These are phyloP conservation scores for Babylonia areolata DNA, from an alignment of 1,140 invertebrate species.

Conservation along the genomic window DNA sequence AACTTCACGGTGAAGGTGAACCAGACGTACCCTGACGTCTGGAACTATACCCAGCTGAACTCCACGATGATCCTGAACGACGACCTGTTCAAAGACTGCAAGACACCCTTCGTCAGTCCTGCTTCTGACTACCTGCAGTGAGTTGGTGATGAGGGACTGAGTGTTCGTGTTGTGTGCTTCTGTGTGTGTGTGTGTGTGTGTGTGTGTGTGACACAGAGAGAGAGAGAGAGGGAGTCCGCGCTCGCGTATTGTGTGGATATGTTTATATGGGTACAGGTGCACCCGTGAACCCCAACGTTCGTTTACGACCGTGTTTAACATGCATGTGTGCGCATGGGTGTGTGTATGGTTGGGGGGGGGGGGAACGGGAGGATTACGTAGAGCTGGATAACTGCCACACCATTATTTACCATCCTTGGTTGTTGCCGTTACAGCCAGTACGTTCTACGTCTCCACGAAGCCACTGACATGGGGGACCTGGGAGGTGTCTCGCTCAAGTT, in stretches of 20 bases:
- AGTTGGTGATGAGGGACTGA: too few relatives aligned
- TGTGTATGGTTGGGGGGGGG: too few relatives aligned
- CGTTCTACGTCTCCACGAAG: constrained; percentile 59
- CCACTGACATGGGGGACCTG: constrained; percentile 77
- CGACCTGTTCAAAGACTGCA: neutral
- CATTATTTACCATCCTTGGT: too few relatives aligned
- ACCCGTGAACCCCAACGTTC: too few relatives aligned
- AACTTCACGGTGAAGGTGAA: neutral
- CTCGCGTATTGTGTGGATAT: too few relatives aligned
- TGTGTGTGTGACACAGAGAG: too few relatives aligned
- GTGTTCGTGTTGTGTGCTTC: too few relatives aligned
- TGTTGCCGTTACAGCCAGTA: constrained; percentile 45
- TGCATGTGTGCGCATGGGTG: neutral
- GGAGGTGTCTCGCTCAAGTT: constrained; percentile 65
- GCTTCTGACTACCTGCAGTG: neutral
- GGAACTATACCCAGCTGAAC: neutral
- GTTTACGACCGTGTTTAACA: too few relatives aligned
- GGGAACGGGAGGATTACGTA: neutral
- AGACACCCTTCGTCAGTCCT: neutral
- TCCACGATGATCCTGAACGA: constrained; percentile 1
- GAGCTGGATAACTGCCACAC: neutral
- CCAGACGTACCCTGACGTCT: neutral
- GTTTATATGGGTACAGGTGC: too few relatives aligned
- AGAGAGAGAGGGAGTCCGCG: too few relatives aligned
- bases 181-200: too few relatives aligned